These are phyloP conservation scores for Syrrhaptes paradoxus DNA, from an alignment of 2,113 vertebrate species.

Conservation along the genomic window DNA sequence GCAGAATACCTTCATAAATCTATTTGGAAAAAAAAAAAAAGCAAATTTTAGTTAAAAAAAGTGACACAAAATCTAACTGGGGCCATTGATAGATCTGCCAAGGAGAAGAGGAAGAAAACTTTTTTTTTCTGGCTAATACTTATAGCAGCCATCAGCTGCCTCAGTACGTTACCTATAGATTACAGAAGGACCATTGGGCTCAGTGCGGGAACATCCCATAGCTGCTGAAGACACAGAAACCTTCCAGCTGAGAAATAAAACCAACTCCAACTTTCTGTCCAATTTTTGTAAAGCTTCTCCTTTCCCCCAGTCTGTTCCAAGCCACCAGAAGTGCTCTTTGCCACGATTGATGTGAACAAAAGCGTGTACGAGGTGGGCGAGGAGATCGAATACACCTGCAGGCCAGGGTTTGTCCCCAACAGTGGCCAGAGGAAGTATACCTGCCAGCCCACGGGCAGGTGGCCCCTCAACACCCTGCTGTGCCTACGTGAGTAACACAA, in stretches of 20 bases:
- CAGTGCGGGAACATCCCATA: fast-evolving
- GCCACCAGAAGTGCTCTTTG: conserved; percentile 70
- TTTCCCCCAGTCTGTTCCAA: conserved; percentile 78
- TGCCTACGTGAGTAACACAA: conserved; percentile 83
- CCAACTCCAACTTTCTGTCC: not conserved
- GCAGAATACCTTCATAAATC: not conserved
- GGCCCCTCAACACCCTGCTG: conserved; percentile 76
- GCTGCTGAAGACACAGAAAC: fast-evolving
- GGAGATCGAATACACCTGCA: conserved; percentile 74
- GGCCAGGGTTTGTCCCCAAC: conserved; percentile 70
- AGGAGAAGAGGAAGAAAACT: not conserved
- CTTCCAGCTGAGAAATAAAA: not conserved
- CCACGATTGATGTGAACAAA: conserved; percentile 65
- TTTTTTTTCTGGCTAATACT: not conserved
- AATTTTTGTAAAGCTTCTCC: not conserved
- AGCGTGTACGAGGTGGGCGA: conserved; percentile 74
- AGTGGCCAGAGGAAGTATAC: conserved; percentile 70
- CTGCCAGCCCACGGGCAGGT: conserved; percentile 75
- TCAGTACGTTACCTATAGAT: not conserved
- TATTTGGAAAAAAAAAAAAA: not conserved
- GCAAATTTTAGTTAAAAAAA: not conserved
- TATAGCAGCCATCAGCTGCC: not conserved
- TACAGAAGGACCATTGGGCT: not conserved
- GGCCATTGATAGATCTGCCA: not conserved
- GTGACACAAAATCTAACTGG: not conserved